phyloP scores from a whole-genome alignment of 2,113 vertebrate species.

The Nesogale talazaci region DNA sequence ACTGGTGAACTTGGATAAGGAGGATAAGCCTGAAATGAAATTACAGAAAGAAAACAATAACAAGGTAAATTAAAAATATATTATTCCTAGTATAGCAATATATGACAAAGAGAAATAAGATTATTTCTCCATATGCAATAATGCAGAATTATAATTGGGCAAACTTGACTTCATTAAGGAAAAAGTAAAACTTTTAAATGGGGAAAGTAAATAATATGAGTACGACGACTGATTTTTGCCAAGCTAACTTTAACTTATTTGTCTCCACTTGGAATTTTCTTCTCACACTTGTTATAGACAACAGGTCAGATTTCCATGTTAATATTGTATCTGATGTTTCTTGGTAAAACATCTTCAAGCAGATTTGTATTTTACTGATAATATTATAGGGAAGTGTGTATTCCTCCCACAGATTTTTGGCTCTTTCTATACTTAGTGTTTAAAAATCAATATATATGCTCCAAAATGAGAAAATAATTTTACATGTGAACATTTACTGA shows the following conservation, averaged over 20 bases:
- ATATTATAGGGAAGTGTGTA: neutral
- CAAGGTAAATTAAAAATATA: neutral
- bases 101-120: neutral
- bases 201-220: neutral
- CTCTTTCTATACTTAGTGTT: constrained; percentile 45
- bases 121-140: neutral
- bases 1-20: constrained; percentile 88
- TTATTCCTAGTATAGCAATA: constrained; percentile 20
- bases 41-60: constrained; percentile 29
- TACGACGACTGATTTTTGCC: neutral
- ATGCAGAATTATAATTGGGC: neutral
- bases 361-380: neutral
- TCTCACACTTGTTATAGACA: neutral
- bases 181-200: neutral
- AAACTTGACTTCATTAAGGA: constrained; percentile 9
- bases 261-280: neutral
- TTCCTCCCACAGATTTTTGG: neutral
- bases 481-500: neutral
- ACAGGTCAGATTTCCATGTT: neutral
- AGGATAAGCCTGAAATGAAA: constrained; percentile 88
- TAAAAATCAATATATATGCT: constrained; percentile 44
- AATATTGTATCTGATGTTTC: neutral
- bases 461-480: neutral
- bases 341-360: neutral
- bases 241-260: neutral